phyloP scores from a whole-genome alignment of 2,113 vertebrate genomes.

The Eulacestoma nigropectus region DNA sequence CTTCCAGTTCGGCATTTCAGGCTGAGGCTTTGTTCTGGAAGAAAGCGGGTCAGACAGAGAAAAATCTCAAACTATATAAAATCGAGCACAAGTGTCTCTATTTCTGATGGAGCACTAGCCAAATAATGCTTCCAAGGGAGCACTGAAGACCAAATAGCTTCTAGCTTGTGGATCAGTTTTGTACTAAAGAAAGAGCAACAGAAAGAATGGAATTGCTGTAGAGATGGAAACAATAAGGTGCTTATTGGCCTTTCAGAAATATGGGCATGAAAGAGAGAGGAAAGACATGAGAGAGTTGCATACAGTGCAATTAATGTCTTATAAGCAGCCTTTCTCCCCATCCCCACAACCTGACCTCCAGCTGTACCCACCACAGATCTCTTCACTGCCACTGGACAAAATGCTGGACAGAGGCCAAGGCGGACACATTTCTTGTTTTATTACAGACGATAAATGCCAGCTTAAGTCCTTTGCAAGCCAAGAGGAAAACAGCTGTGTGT shows the following conservation, averaged over 20 bases:
- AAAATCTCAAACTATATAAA: neutral
- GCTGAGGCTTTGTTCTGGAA: neutral
- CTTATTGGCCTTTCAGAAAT: neutral
- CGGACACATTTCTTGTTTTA: constrained; percentile 26
- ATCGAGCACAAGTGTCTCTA: neutral
- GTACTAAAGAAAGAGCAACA: constrained; percentile 1
- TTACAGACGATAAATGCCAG: neutral
- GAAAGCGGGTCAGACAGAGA: neutral
- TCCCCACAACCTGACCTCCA: constrained; percentile 5
- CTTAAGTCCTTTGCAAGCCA: neutral
- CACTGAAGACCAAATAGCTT: constrained; percentile 22
- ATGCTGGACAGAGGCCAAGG: constrained; percentile 27
- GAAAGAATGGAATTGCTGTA: constrained; percentile 14
- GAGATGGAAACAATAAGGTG: neutral
- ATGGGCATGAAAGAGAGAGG: neutral
- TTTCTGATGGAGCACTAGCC: constrained; percentile 23
- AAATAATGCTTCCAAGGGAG: neutral
- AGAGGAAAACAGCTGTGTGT: constrained; percentile 10
- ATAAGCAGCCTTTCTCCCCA: neutral
- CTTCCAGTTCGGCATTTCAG: neutral
- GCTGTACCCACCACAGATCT: neutral
- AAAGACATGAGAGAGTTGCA: neutral
- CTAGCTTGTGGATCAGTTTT: constrained; percentile 4
- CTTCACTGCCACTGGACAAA: neutral
- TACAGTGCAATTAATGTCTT: neutral